These are phyloP conservation scores for Brachionus rubens DNA, from an alignment of 1,140 invertebrate genomes.

Conservation along the genomic window DNA sequence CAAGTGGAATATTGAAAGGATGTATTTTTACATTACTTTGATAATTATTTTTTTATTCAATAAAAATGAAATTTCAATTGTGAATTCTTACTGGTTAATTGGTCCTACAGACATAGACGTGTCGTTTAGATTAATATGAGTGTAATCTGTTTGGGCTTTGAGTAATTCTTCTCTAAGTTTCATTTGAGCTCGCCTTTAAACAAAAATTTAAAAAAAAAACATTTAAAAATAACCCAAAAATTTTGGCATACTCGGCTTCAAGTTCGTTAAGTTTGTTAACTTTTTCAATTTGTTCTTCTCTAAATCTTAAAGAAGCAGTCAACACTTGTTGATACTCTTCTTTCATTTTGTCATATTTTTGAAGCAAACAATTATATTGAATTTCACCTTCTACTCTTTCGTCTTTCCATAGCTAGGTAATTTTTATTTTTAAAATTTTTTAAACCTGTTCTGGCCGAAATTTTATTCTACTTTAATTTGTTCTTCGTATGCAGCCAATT, in stretches of 20 bases:
- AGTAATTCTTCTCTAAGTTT: slow-evolving; percentile 41
- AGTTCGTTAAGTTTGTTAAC: slow-evolving; percentile 56
- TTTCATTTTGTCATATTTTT: slow-evolving; percentile 79
- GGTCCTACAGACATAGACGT: slow-evolving; percentile 47
- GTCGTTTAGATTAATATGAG: slow-evolving; percentile 49
- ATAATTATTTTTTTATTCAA: slow-evolving; percentile 52
- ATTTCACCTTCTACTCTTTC: slow-evolving; percentile 90
- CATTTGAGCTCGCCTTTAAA: slow-evolving; percentile 13
- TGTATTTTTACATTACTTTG: not conserved
- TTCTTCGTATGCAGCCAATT: not conserved
- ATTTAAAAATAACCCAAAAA: not conserved
- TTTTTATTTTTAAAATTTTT: slow-evolving; percentile 28
- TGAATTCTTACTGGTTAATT: not conserved
- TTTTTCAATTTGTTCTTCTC: slow-evolving; percentile 82
- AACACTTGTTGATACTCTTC: slow-evolving; percentile 83
- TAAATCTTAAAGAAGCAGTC: slow-evolving; percentile 80
- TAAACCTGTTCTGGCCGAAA: too few species aligned
- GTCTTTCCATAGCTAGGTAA: slow-evolving; percentile 75
- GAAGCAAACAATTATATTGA: slow-evolving; percentile 80
- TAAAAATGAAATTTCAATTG: slow-evolving; percentile 19
- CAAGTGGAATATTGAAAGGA: not conserved
- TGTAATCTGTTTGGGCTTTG: slow-evolving; percentile 18
- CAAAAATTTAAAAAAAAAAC: not conserved
- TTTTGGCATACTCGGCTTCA: slow-evolving; percentile 47
- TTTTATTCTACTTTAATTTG: slow-evolving; percentile 15